Evolutionary conservation across 2,888 invertebrate genomes (phyloP).

Genomic region (Chouioia cunea): DNA sequence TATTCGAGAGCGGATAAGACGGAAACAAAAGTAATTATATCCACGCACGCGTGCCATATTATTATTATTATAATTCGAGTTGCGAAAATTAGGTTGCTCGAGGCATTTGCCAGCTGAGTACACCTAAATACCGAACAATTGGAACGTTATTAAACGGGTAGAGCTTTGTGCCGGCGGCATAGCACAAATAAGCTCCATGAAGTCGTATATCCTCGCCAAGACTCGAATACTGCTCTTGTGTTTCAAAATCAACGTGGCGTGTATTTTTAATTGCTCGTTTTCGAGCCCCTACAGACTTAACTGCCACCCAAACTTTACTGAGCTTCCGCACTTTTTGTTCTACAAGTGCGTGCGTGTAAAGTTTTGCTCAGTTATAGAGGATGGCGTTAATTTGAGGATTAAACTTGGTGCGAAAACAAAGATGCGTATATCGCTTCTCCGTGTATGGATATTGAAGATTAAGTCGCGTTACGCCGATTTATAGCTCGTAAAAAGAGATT

Average conservation of each 20-base stretch:
- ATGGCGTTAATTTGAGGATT: constrained; percentile 22
- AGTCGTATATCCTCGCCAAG: constrained; percentile 12
- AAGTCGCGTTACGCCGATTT: neutral
- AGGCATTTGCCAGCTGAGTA: too few species aligned
- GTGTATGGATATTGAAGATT: constrained; percentile 17
- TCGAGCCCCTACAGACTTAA: constrained; percentile 16
- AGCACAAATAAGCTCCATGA: constrained; percentile 24
- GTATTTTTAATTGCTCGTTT: constrained; percentile 55
- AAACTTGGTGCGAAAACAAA: constrained; percentile 3
- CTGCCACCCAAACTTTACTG: constrained; percentile 3
- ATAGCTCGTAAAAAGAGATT: too few species aligned
- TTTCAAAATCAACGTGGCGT: constrained; percentile 53
- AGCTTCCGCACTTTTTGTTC: neutral
- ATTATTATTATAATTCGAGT: too few species aligned
- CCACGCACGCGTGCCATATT: too few species aligned
- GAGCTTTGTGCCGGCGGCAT: constrained; percentile 15
- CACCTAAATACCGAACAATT: constrained; percentile 24
- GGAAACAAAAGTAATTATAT: too few species aligned
- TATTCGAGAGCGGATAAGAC: too few species aligned
- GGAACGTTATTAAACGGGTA: constrained; percentile 26
- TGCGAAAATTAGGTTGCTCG: too few species aligned
- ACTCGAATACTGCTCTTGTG: constrained; percentile 31
- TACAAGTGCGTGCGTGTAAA: neutral
- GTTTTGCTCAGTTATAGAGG: neutral
- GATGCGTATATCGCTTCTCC: neutral